These are phyloP conservation scores for Zaprionus capensis DNA, from an alignment of 1,140 invertebrate genomes.

Conservation along the genomic window DNA sequence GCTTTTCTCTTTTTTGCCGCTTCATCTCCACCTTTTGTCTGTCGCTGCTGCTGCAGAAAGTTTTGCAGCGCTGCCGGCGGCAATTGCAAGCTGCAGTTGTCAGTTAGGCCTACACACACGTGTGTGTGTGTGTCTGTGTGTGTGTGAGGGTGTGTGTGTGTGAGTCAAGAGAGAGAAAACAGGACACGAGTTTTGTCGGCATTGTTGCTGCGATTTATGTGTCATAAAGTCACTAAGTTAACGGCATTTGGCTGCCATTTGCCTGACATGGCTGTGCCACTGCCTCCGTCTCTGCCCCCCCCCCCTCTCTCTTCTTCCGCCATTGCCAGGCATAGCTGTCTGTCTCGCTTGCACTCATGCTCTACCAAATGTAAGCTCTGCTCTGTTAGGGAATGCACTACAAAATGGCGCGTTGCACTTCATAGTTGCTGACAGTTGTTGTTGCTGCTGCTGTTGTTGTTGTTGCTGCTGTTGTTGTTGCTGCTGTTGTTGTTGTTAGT, in stretches of 20 bases:
- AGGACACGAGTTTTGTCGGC: conserved; percentile 33
- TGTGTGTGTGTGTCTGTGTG: neutral
- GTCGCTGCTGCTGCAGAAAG: conserved; percentile 18
- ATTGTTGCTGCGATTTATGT: conserved; percentile 76
- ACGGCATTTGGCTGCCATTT: conserved; percentile 76
- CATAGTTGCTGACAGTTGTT: conserved; percentile 23
- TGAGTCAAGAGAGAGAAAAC: conserved; percentile 13
- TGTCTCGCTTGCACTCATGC: neutral
- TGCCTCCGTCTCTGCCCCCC: conserved; percentile 8
- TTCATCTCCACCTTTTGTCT: conserved; percentile 31
- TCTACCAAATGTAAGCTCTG: too few relatives aligned
- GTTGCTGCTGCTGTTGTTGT: conserved; percentile 30
- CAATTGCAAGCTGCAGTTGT: conserved; percentile 50
- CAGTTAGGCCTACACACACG: conserved; percentile 46
- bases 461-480: neutral
- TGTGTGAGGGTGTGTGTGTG: conserved; percentile 1
- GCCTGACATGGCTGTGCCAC: conserved; percentile 48
- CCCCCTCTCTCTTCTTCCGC: neutral
- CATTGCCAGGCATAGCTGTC: neutral
- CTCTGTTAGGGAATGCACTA: conserved; percentile 33
- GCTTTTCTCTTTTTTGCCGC: conserved; percentile 25
- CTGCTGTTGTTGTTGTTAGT: conserved; percentile 24
- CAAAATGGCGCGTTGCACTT: conserved; percentile 53
- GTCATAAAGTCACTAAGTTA: conserved; percentile 83
- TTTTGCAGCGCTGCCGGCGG: conserved; percentile 33